A percentile compares a stretch with the other conserved stretches of the same genome.
Evolutionary conservation across 2,888 invertebrate species (phyloP).

Genomic region (Machimus atricapillus): DNA sequence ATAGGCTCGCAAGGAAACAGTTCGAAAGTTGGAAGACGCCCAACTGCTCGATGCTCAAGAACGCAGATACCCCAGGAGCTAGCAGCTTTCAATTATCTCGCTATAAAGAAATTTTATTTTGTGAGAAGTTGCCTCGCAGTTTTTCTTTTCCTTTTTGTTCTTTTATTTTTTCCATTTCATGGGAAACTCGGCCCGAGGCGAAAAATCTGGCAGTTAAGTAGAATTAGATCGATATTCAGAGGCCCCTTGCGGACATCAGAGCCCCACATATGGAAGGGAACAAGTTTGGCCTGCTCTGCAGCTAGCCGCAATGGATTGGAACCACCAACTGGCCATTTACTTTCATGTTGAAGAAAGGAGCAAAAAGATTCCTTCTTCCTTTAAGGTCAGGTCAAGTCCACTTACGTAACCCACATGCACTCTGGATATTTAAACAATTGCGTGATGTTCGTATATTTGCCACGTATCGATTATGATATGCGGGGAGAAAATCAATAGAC

Average conservation of each 20-base stretch:
- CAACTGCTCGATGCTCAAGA: not conserved
- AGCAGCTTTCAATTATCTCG: constrained; percentile 23
- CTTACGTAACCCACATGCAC: not conserved
- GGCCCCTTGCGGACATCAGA: not conserved
- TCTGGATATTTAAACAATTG: not conserved
- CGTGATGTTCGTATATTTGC: not conserved
- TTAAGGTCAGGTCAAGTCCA: not conserved
- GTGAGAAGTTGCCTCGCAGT: not conserved
- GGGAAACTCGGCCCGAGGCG: constrained; percentile 3
- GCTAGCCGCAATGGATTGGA: not conserved
- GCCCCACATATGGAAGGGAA: not conserved
- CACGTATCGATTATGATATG: not conserved
- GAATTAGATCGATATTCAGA: constrained; percentile 16
- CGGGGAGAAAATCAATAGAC: not conserved
- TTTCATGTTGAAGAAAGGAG: not conserved
- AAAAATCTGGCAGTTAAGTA: constrained; percentile 14
- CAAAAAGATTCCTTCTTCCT: not conserved
- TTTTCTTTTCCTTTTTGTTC: not conserved
- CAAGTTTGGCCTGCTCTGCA: not conserved
- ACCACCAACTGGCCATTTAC: not conserved
- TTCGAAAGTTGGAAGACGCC: constrained; percentile 11
- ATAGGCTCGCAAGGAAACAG: not conserved
- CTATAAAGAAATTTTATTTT: constrained; percentile 9
- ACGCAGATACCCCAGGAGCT: not conserved
- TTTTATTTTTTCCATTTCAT: constrained; percentile 1